These are phyloP conservation scores for Pantala flavescens DNA, from an alignment of 1,140 invertebrate genomes.

Conservation along the genomic window DNA sequence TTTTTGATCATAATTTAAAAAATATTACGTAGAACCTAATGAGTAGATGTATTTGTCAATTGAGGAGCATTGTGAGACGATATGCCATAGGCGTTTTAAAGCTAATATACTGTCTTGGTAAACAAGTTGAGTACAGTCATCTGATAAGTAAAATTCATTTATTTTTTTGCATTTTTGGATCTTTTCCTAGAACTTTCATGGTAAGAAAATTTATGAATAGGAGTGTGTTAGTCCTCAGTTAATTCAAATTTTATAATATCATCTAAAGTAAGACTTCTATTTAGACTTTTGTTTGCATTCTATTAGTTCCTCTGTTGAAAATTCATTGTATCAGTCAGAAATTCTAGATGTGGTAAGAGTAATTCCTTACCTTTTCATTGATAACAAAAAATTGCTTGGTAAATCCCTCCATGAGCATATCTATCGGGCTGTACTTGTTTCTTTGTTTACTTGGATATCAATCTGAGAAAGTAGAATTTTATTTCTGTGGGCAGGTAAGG, in stretches of 20 bases:
- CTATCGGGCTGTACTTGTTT: neutral
- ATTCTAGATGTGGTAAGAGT: neutral
- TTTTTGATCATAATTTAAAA: no score
- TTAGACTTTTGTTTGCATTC: no score
- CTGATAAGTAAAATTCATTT: neutral
- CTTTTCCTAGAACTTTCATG: no score
- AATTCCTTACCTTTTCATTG: conserved; percentile 21
- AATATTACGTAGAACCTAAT: no score
- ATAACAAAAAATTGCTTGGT: neutral
- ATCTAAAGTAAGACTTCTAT: no score
- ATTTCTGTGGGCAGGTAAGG: conserved; percentile 13
- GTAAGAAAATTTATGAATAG: neutral
- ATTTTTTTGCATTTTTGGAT: neutral
- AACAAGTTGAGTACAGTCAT: neutral
- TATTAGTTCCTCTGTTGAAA: no score
- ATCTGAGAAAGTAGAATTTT: neutral
- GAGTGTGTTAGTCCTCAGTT: no score
- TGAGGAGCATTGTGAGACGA: conserved; percentile 4
- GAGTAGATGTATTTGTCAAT: no score
- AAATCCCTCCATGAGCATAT: neutral
- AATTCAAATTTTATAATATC: no score
- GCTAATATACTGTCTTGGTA: neutral
- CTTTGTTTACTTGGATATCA: neutral
- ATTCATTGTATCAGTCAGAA: neutral
- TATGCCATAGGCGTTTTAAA: neutral